These are phyloP conservation scores for Andrena camellia DNA, from an alignment of 2,888 invertebrate species.

Conservation along the genomic window DNA sequence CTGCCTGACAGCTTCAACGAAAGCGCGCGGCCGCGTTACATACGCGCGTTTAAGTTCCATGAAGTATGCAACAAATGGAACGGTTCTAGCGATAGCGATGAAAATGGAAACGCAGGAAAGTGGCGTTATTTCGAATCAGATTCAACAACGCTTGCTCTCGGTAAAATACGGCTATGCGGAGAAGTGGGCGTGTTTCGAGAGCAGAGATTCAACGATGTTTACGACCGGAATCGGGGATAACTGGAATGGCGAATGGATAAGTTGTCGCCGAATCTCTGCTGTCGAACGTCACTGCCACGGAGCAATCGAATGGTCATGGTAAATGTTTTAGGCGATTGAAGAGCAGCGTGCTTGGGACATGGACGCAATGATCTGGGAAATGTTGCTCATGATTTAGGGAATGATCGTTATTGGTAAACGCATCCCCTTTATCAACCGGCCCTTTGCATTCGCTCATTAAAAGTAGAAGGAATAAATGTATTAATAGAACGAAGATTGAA, in stretches of 20 bases:
- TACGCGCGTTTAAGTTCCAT: conserved; percentile 1
- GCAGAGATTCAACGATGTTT: conserved; percentile 36
- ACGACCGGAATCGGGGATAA: conserved; percentile 25
- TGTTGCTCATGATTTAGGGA: no score
- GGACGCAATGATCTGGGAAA: neutral
- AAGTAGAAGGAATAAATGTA: no score
- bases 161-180: conserved; percentile 33
- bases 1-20: conserved; percentile 12
- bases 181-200: conserved; percentile 7
- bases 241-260: conserved; percentile 48
- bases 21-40: neutral
- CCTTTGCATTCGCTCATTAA: no score
- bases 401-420: no score
- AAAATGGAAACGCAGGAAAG: neutral
- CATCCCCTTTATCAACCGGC: no score
- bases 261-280: conserved; percentile 8
- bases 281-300: neutral
- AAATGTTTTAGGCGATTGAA: conserved; percentile 25
- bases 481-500: no score
- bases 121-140: conserved; percentile 26
- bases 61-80: conserved; percentile 11
- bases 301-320: conserved; percentile 11
- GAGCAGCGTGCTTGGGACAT: conserved; percentile 2
- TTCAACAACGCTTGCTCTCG: conserved; percentile 16
- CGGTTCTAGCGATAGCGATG: conserved; percentile 1